phyloP scores from a whole-genome alignment of 2,888 invertebrate species.

The Amorpha juglandis region DNA sequence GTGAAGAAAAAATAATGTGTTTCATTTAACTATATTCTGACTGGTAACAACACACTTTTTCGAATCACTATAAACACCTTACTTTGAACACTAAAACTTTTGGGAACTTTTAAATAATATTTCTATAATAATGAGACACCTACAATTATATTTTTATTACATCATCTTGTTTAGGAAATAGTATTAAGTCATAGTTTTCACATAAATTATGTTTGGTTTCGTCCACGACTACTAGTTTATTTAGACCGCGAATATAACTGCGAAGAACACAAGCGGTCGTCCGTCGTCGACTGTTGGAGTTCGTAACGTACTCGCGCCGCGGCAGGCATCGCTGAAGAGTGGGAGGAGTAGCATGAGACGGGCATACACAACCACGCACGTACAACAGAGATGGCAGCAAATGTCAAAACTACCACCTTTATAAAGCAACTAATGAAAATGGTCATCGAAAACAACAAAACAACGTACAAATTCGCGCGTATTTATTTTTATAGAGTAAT shows the following conservation, averaged over 20 bases:
- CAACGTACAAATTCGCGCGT: constrained; percentile 48
- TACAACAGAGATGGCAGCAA: constrained; percentile 56
- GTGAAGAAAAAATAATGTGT: constrained; percentile 51
- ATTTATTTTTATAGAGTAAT: constrained; percentile 64
- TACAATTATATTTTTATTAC: background rate
- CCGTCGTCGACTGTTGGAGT: constrained; percentile 73
- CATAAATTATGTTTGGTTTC: constrained; percentile 43
- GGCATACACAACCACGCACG: constrained; percentile 52
- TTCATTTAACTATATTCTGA: constrained; percentile 60
- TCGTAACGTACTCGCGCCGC: constrained; percentile 66
- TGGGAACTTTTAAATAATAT: constrained; percentile 38
- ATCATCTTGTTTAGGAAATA: constrained; percentile 30
- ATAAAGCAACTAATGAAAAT: constrained; percentile 72
- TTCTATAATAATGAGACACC: constrained; percentile 17
- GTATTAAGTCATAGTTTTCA: constrained; percentile 48
- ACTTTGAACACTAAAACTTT: constrained; percentile 74
- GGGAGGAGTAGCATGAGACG: constrained; percentile 70
- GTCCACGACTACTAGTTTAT: constrained; percentile 50
- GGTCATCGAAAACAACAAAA: constrained; percentile 59
- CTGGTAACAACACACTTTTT: constrained; percentile 54
- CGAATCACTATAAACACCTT: constrained; percentile 55
- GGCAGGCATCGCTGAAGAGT: constrained; percentile 62
- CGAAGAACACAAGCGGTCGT: constrained; percentile 69
- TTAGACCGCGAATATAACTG: constrained; percentile 45
- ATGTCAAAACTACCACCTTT: constrained; percentile 66